Evolutionary conservation across 2,113 vertebrate species (phyloP), one percentile per base, ranked within the genome.

Genomic region (Heterochromis multidens): DNA sequence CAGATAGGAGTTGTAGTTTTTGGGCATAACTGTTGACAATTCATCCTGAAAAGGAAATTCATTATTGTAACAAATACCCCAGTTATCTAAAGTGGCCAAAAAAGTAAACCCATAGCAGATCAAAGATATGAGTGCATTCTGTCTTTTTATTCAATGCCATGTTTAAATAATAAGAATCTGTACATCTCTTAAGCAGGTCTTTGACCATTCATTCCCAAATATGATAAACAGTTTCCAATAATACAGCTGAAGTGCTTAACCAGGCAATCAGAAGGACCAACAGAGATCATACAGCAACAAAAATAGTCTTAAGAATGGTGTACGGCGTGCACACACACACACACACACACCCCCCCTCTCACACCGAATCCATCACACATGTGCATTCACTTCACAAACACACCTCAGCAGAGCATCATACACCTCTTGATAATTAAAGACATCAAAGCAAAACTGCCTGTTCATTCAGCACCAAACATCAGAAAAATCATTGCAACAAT

Each of bases 131-230:
- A 56, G 16, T 88, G 77, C 84, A 91, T 90, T 95, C 91, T 84
- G 82, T 93, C 46, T 88, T 91, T 95, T 95, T 96, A 95, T 95
- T 95, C 80, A 92, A 94, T 93, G 83, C 82, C 90, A 87, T 91
- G 40, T 93, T 95, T 94, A 94, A 95, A 95, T 94, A 95, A 94
- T 93, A 95, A 88, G 84, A 95, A 95, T 93, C 89, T 94, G 87
- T 95, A 93, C 90, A 95, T 93, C 86, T 92, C 90, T 81, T 89
- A 89, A 92, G 89, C 89, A 90, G 87, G 88, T 94, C 85, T 91
- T 87, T 56, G 89, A 95, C 89, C 90, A 52, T 92, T 92, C 85
- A 85, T 93, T 93, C 80, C 40, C 83, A 87, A 92, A 93, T 89
- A 91, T 76, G 85, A 93, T 88, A 93, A 89, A 81, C 76, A 87